Conservation (phyloP, 2,113 vertebrate genomes). For the Carettochelys insculpta region DNA sequence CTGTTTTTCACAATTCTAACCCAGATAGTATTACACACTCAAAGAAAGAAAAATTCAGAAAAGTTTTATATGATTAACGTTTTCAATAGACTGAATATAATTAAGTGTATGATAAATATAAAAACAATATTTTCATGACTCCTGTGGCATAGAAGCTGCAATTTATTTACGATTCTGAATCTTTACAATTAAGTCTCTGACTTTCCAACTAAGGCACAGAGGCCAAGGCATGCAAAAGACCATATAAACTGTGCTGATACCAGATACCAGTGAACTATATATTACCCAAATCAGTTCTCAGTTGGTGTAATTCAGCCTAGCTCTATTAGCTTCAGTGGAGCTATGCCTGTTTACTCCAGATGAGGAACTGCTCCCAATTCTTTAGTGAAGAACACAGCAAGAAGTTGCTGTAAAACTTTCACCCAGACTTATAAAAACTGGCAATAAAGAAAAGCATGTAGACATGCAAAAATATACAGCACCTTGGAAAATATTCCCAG, state of each 20-base stretch:
- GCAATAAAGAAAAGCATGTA: not conserved
- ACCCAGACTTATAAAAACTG: not conserved
- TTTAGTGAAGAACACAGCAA: not conserved
- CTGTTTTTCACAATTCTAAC: not conserved
- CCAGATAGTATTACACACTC: not conserved
- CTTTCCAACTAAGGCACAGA: not conserved
- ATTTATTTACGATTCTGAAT: not conserved
- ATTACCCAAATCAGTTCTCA: not conserved
- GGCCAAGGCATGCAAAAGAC: not conserved
- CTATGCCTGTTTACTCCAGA: not conserved
- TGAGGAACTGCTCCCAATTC: not conserved
- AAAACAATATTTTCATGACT: not conserved
- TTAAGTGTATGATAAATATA: not conserved
- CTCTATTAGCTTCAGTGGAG: not conserved
- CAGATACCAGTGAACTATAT: not conserved
- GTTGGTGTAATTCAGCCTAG: not conserved
- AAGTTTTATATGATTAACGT: not conserved
- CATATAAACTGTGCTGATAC: not conserved
- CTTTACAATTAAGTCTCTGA: not conserved
- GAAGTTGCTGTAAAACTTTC: not conserved
- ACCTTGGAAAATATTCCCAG: constrained; percentile 13
- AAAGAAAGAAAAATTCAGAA: not conserved
- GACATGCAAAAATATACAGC: not conserved
- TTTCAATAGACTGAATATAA: not conserved
- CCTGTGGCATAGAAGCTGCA: not conserved